Base-by-base conservation (phyloP, 2,888 invertebrate species). In the Eudemis profundana region DNA sequence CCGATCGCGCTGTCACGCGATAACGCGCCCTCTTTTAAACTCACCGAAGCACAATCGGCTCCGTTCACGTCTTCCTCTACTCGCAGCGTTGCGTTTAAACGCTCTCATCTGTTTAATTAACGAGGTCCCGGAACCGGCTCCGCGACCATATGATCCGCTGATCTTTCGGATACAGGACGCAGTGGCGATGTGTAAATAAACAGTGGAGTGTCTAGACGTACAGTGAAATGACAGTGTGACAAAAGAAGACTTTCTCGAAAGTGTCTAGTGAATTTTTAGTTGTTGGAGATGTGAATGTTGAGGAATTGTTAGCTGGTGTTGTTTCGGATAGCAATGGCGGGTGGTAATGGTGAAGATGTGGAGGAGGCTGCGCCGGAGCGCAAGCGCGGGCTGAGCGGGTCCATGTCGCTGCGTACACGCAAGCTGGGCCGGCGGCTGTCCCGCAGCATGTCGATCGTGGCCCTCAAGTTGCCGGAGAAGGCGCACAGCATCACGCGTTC, bases 401-500 rank as follows among this genome's bases (percentile, higher is more conserved):
- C 92, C 65, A 91, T 92, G 92, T 92, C 91, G 50, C 76, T 91
- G 75, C 86, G 89, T 63, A 91, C 92, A 70, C 87, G 87, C 74
- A 92, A 92, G 76, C 76, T 93, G 68, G 93, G 93, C 61, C 86
- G 93, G 69, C 86, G 93, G 38, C 85, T 93, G 61, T 93, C 93
- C 53, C 90, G 93, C 70, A 91, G 93, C 76, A 91, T 93, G 88
- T 93, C 93, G 21, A 90, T 93, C 61, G 93, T 93, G 66, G 91
- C 93, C 46, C 82, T 92, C 62, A 93, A 93, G 78, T 74, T 92
- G 66, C 92, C 94, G 19, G 94, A 94, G 75, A 92, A 94, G 78
- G 94, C 94, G 40, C 93, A 94, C 69, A 93, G 92, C 74, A 92
- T 94, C 72, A 94, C 93, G 59, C 90, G 94, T 68, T 88, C 94